Conservation (phyloP, 2,888 invertebrate species). For the Psylliodes chrysocephalus region DNA sequence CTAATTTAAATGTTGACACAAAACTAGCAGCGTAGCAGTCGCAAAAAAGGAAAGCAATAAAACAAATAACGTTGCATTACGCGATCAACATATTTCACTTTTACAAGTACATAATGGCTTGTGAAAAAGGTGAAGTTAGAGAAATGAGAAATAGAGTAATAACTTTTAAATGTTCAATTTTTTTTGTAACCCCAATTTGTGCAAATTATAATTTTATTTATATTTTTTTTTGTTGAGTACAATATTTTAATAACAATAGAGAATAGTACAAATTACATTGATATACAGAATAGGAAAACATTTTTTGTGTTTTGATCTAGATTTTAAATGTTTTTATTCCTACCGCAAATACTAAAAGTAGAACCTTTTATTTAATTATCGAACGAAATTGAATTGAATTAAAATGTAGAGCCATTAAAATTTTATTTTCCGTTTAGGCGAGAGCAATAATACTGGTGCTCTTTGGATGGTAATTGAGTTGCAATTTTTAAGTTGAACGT, state of each 20-base stretch:
- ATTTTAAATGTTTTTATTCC: no score
- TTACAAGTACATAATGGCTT: conserved; percentile 10
- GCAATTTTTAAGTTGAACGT: background rate
- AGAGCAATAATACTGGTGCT: conserved; percentile 1
- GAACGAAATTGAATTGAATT: conserved; percentile 17
- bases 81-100: conserved; percentile 14
- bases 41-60: conserved; percentile 19
- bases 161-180: no score
- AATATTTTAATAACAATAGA: no score
- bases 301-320: no score
- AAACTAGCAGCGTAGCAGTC: conserved; percentile 11
- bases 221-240: no score
- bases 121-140: conserved; percentile 1
- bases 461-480: conserved; percentile 2
- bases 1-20: conserved; percentile 25
- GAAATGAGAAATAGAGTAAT: no score
- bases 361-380: conserved; percentile 13
- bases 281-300: no score
- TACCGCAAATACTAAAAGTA: background rate
- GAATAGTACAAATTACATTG: no score
- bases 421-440: conserved; percentile 8
- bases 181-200: no score
- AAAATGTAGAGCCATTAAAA: conserved; percentile 5
- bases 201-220: no score
- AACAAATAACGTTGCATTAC: conserved; percentile 15